Percentiles rank a stretch among this genome's conserved stretches.
Evolutionary conservation across 2,888 invertebrate genomes (phyloP).

Genomic region (Entomobrya multifasciata): DNA sequence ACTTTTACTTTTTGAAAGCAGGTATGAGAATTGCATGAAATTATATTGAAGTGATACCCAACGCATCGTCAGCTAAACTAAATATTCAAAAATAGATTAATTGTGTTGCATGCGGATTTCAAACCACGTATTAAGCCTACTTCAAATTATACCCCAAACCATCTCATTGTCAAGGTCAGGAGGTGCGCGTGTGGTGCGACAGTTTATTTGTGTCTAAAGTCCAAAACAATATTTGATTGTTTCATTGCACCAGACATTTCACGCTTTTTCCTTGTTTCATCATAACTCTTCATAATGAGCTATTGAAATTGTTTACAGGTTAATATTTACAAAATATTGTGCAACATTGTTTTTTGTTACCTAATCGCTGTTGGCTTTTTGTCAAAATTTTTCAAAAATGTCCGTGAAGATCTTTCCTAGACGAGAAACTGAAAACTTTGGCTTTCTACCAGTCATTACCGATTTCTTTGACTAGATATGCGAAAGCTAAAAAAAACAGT

Average conservation of each 20-base stretch:
- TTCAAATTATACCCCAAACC: too few species aligned
- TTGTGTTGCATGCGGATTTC: too few species aligned
- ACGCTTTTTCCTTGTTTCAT: neutral
- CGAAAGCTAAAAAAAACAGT: neutral
- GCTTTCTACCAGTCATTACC: neutral
- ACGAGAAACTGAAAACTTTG: neutral
- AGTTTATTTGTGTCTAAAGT: too few species aligned
- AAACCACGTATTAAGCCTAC: too few species aligned
- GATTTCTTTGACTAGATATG: neutral
- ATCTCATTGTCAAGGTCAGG: too few species aligned
- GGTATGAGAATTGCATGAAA: too few species aligned
- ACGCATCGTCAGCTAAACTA: too few species aligned
- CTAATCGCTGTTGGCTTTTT: neutral
- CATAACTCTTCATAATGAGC: neutral
- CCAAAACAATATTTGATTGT: neutral
- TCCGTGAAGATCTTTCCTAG: slow-evolving; percentile 1
- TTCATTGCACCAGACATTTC: neutral
- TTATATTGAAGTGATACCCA: too few species aligned
- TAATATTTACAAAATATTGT: neutral
- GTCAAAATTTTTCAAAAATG: neutral
- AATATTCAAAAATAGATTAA: too few species aligned
- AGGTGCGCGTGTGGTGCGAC: too few species aligned
- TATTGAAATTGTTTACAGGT: too few species aligned
- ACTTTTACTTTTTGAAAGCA: too few species aligned
- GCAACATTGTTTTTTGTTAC: slow-evolving; percentile 8